These are phyloP conservation scores for Falco cherrug DNA, from an alignment of 2,797 vertebrate species.

Conservation along the genomic window DNA sequence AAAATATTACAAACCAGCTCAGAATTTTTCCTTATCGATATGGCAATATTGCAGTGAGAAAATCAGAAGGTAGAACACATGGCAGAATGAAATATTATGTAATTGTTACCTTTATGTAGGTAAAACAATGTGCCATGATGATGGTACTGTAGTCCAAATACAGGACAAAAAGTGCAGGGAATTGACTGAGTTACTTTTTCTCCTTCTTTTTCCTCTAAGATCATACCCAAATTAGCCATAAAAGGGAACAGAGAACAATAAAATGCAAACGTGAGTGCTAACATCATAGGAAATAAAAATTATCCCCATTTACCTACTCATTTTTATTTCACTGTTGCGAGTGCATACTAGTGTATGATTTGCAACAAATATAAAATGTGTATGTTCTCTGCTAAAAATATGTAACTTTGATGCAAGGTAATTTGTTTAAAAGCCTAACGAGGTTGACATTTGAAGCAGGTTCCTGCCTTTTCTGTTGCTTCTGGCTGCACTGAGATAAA, in stretches of 20 bases:
- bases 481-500: slow-evolving; percentile 10
- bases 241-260: not conserved
- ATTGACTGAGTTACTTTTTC: not conserved
- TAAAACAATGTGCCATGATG: not conserved
- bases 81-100: not conserved
- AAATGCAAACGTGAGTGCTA: not conserved
- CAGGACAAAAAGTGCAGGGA: not conserved
- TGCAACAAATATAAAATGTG: slow-evolving; percentile 28
- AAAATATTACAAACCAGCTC: not conserved
- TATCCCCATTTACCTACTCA: not conserved
- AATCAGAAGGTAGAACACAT: not conserved
- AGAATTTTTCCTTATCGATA: not conserved
- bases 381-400: slow-evolving; percentile 59
- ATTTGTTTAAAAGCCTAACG: slow-evolving; percentile 47
- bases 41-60: not conserved
- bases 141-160: not conserved
- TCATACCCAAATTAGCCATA: not conserved
- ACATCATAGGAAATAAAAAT: not conserved
- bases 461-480: slow-evolving; percentile 28
- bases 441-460: slow-evolving; percentile 48
- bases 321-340: slow-evolving; percentile 16
- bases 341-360: not conserved
- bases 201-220: not conserved
- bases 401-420: slow-evolving; percentile 47
- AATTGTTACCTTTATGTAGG: not conserved